phyloP scores from a whole-genome alignment of 1,140 invertebrate species.

The Drosophila pseudoobscura region DNA sequence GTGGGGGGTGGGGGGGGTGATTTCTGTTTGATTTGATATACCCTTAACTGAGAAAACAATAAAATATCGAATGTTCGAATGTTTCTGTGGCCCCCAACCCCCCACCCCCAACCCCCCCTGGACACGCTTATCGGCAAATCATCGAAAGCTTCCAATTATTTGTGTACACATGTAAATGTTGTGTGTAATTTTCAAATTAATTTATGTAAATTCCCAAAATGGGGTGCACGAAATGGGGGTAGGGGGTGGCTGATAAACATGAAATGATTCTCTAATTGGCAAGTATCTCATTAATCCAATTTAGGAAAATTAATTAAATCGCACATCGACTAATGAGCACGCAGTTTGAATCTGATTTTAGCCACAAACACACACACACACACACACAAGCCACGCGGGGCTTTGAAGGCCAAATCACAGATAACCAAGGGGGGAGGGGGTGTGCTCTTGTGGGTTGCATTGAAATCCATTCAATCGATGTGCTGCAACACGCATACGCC shows the following conservation, averaged over 20 bases:
- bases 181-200: constrained; percentile 62
- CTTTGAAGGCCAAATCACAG: constrained; percentile 38
- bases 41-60: constrained; percentile 53
- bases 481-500: constrained; percentile 53
- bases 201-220: constrained; percentile 68
- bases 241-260: constrained; percentile 12
- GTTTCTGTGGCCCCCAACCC: constrained; percentile 36
- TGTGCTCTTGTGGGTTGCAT: constrained; percentile 11
- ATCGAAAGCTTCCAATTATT: constrained; percentile 66
- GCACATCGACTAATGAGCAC: constrained; percentile 75
- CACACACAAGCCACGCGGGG: neutral
- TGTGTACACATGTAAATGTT: constrained; percentile 59
- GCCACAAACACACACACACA: neutral
- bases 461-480: constrained; percentile 60
- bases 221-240: no score
- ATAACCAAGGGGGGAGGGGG: neutral
- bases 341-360: constrained; percentile 51
- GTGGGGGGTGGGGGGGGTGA: constrained; percentile 7
- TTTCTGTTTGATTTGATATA: constrained; percentile 61
- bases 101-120: neutral
- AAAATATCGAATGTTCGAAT: constrained; percentile 62
- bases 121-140: constrained; percentile 64
- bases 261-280: constrained; percentile 63
- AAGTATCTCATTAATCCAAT: constrained; percentile 79
- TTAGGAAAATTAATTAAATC: constrained; percentile 78